Evolutionary conservation across 1,140 invertebrate species (phyloP).

Genomic region (Centruroides sculpturatus): DNA sequence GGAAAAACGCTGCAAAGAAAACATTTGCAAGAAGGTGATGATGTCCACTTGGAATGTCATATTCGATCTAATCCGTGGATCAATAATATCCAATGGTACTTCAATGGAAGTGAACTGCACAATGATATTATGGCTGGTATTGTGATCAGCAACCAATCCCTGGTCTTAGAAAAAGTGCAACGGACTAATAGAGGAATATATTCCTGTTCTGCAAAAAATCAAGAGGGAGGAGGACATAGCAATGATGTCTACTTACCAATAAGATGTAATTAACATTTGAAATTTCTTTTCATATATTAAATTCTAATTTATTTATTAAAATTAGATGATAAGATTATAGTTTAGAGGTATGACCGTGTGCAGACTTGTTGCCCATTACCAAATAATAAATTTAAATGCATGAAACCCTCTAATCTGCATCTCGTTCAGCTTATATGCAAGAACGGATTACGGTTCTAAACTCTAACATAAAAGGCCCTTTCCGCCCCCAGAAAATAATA

Average conservation of each 20-base stretch:
- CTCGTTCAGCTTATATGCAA: too few species aligned
- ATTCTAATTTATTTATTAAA: too few species aligned
- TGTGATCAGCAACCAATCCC: conserved; percentile 56
- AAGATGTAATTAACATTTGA: conserved; percentile 35
- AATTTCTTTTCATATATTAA: too few species aligned
- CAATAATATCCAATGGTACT: conserved; percentile 64
- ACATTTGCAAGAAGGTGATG: conserved; percentile 56
- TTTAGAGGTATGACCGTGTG: too few species aligned
- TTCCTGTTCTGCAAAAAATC: conserved; percentile 73
- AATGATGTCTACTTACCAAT: conserved; percentile 65
- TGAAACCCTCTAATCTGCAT: too few species aligned
- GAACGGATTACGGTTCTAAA: too few species aligned
- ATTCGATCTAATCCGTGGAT: conserved; percentile 26
- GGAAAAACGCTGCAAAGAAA: conserved; percentile 67
- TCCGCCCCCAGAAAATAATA: too few species aligned
- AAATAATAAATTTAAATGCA: too few species aligned
- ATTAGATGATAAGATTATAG: too few species aligned
- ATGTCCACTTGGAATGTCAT: conserved; percentile 71
- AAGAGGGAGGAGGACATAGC: conserved; percentile 72
- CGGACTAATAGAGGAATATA: conserved; percentile 34
- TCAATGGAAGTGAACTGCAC: conserved; percentile 50
- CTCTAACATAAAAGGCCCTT: too few species aligned
- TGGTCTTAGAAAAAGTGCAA: conserved; percentile 23
- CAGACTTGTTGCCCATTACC: too few species aligned
- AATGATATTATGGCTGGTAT: conserved; percentile 55